phyloP scores from a whole-genome alignment of 2,797 vertebrate genomes.

The Microchirus variegatus region DNA sequence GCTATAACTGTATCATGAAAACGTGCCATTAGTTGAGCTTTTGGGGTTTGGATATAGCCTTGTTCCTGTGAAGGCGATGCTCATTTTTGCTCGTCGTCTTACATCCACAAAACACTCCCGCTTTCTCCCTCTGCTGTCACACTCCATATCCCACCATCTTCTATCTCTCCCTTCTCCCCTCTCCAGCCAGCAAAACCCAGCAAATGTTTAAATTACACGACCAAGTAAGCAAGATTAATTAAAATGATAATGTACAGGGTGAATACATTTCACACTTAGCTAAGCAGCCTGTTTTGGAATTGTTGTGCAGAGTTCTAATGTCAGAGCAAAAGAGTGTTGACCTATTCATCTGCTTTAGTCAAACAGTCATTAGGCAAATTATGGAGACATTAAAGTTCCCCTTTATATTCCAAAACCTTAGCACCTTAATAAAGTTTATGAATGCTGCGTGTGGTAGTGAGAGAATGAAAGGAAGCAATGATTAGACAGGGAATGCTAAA shows the following conservation, averaged over 20 bases:
- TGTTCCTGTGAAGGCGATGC: no score
- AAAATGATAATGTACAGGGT: constrained; percentile 83
- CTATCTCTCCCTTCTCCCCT: constrained; percentile 39
- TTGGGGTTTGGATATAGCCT: no score
- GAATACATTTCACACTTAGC: constrained; percentile 79
- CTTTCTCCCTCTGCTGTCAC: constrained; percentile 47
- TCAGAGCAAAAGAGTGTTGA: constrained; percentile 66
- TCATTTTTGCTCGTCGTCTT: constrained; percentile 9
- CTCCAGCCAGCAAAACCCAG: constrained; percentile 66
- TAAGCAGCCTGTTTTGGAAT: constrained; percentile 69
- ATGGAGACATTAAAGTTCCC: constrained; percentile 44
- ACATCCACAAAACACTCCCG: constrained; percentile 39
- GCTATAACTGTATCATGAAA: no score
- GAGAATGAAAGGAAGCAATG: constrained; percentile 38
- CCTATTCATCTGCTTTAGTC: constrained; percentile 62
- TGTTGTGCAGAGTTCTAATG: constrained; percentile 67
- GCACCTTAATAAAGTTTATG: constrained; percentile 39
- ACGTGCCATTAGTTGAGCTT: no score
- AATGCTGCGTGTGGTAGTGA: constrained; percentile 54
- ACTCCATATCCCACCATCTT: constrained; percentile 39
- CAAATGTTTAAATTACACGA: constrained; percentile 87
- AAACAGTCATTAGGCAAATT: constrained; percentile 72
- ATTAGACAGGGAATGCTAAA: constrained; percentile 26
- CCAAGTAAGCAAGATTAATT: constrained; percentile 88
- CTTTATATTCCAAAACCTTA: constrained; percentile 45